Conservation (phyloP, 92 coral and sea anemone genomes). For the Epizoanthus scotinus region DNA sequence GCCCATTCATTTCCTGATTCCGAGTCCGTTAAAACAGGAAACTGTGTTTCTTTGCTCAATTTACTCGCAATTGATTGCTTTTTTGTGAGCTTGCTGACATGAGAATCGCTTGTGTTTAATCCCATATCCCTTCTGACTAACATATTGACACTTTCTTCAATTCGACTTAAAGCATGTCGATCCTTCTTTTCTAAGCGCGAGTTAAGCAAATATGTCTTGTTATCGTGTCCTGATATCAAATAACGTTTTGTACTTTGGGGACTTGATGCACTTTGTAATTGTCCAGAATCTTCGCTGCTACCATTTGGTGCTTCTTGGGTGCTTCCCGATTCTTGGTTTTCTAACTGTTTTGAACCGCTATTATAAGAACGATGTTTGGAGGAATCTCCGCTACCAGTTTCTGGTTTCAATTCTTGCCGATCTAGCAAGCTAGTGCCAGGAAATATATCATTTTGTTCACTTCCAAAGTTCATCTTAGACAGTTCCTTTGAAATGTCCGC, state of each 20-base stretch:
- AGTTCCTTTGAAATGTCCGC: not conserved
- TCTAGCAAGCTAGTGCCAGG: not conserved
- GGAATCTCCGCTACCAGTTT: not conserved
- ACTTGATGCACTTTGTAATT: not conserved
- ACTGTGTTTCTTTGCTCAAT: not conserved
- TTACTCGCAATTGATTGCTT: not conserved
- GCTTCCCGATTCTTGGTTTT: not conserved
- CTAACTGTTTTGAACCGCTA: not conserved
- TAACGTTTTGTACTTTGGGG: not conserved
- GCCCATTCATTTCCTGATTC: not conserved
- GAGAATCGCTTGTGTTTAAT: not conserved
- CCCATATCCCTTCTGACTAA: constrained; percentile 25
- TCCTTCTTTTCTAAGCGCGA: not conserved
- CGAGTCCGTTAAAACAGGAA: not conserved
- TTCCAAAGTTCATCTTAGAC: too few relatives aligned
- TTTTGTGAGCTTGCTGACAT: not conserved
- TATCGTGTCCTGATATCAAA: not conserved
- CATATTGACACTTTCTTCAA: constrained; percentile 26
- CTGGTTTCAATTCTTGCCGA: not conserved
- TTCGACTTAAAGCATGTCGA: not conserved
- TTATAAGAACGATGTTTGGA: not conserved
- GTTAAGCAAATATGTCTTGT: not conserved
- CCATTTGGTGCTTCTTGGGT: not conserved
- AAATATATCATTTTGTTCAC: not conserved
- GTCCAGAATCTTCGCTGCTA: not conserved